Evolutionary conservation across 35 echinoderm and acorn worm species (phyloP).

Genomic region (Diadema setosum): DNA sequence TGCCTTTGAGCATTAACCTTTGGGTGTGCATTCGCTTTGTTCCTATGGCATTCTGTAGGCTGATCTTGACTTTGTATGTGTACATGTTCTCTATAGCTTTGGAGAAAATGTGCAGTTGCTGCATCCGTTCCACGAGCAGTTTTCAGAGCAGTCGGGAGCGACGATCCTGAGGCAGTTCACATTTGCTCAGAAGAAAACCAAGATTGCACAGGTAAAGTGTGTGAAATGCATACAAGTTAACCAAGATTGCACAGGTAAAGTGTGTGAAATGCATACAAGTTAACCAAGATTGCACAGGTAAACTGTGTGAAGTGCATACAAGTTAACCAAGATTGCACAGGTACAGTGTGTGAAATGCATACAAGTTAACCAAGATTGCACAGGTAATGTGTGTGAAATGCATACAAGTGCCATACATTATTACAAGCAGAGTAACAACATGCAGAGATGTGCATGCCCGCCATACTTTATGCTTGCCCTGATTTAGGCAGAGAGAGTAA

Average conservation of each 20-base stretch:
- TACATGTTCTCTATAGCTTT: constrained; percentile 72
- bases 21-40: no score
- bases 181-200: constrained; percentile 93
- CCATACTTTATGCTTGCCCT: no score
- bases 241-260: constrained; percentile 92
- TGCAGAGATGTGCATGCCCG: no score
- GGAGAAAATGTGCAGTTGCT: constrained; percentile 88
- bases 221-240: constrained; percentile 81
- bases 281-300: constrained; percentile 97
- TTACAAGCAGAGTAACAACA: no score
- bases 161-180: constrained; percentile 90
- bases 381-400: no score
- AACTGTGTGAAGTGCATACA: constrained; percentile 50
- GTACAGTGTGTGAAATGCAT: no score
- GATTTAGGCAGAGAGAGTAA: no score
- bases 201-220: constrained; percentile 90
- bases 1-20: no score
- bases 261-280: constrained; percentile 73
- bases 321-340: constrained; percentile 95
- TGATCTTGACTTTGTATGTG: no score
- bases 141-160: constrained; percentile 85
- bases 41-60: no score
- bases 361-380: no score
- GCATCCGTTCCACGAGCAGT: constrained; percentile 98
- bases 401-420: no score